Conservation (phyloP, 2,113 vertebrate species). For the Seriola quinqueradiata region DNA sequence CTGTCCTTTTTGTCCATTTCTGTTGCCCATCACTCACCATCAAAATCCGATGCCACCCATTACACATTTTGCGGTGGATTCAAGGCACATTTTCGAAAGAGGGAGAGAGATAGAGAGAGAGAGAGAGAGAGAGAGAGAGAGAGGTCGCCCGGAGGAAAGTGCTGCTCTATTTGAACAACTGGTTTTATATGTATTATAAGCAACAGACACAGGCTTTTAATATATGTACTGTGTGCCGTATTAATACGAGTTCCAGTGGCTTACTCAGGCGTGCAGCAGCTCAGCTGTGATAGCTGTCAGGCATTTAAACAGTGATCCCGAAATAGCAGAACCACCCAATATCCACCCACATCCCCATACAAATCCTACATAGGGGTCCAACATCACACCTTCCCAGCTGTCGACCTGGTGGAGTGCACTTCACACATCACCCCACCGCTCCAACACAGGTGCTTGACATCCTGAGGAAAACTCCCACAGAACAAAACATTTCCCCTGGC, state of each 20-base stretch:
- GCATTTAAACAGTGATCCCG: slow-evolving; percentile 67
- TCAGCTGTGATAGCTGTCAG: slow-evolving; percentile 67
- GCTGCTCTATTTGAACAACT: slow-evolving; percentile 35
- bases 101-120: neutral
- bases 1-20: slow-evolving; percentile 39
- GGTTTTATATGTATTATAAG: slow-evolving; percentile 28
- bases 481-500: slow-evolving; percentile 73
- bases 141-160: slow-evolving; percentile 16
- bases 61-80: slow-evolving; percentile 25
- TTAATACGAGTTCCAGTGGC: slow-evolving; percentile 38
- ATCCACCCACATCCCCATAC: slow-evolving; percentile 60
- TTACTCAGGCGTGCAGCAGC: slow-evolving; percentile 51
- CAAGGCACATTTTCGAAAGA: slow-evolving; percentile 18
- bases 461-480: slow-evolving; percentile 76
- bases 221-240: slow-evolving; percentile 16
- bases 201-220: slow-evolving; percentile 37
- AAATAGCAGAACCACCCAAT: slow-evolving; percentile 73
- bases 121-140: slow-evolving; percentile 2
- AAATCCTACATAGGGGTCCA: slow-evolving; percentile 66
- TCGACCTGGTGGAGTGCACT: slow-evolving; percentile 70
- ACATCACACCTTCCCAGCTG: slow-evolving; percentile 71
- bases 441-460: slow-evolving; percentile 75
- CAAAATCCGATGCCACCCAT: slow-evolving; percentile 40
- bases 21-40: slow-evolving; percentile 44
- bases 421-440: slow-evolving; percentile 71